Conservation (phyloP, 2,888 invertebrate species). For the Chrysodeixis includens region DNA sequence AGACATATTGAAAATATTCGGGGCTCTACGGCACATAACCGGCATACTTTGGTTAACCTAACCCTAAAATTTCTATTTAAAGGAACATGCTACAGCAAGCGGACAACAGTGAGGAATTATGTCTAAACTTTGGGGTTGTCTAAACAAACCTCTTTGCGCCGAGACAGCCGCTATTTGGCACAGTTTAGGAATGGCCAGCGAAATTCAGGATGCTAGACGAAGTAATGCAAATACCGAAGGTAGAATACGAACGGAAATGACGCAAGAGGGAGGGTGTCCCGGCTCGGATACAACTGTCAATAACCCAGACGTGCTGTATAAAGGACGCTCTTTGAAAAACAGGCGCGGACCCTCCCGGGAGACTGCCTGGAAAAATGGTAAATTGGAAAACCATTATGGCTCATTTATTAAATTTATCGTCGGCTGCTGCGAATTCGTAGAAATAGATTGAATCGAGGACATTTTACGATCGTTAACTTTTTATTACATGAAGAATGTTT, state of each 20-base stretch:
- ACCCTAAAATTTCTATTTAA: constrained; percentile 18
- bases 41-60: constrained; percentile 22
- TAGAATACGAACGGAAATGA: constrained; percentile 54
- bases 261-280: constrained; percentile 55
- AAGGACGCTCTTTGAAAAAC: constrained; percentile 56
- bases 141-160: constrained; percentile 32
- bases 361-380: constrained; percentile 51
- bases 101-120: constrained; percentile 33
- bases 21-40: constrained; percentile 13
- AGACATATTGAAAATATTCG: constrained; percentile 17
- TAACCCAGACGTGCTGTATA: constrained; percentile 58
- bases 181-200: constrained; percentile 27
- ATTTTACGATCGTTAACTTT: constrained; percentile 47
- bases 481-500: constrained; percentile 38
- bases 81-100: constrained; percentile 11
- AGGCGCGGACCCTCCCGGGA: constrained; percentile 53
- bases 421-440: constrained; percentile 36
- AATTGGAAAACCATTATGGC: constrained; percentile 56
- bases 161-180: constrained; percentile 45
- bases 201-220: constrained; percentile 37
- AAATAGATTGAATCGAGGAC: constrained; percentile 27
- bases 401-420: constrained; percentile 48
- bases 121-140: constrained; percentile 33
- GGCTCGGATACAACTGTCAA: constrained; percentile 67
- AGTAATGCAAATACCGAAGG: constrained; percentile 46